A percentile compares a stretch with the other conserved stretches of the same genome.
These are phyloP conservation scores for Embidobia sp. DNA, from an alignment of 2,888 invertebrate genomes.

Conservation along the genomic window DNA sequence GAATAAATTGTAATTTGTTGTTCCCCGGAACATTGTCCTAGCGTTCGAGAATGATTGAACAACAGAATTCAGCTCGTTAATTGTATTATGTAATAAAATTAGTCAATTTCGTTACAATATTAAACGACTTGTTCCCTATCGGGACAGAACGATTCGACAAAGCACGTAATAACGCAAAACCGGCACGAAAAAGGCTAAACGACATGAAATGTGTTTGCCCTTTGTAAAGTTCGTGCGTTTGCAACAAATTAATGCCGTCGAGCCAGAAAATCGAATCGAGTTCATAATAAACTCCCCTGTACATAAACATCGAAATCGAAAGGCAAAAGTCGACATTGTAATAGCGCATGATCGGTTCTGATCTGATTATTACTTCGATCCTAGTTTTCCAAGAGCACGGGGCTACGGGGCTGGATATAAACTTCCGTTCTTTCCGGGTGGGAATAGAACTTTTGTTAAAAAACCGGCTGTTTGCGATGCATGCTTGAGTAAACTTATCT, in stretches of 20 bases:
- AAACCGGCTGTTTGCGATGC: neutral
- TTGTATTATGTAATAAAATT: conserved; percentile 2
- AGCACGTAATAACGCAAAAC: no score
- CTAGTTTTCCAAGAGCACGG: conserved; percentile 8
- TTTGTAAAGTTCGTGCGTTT: no score
- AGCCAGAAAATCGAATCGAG: neutral
- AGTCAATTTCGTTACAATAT: neutral
- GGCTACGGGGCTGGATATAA: neutral
- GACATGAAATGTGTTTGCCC: no score
- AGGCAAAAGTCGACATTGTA: conserved; percentile 24
- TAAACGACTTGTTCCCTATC: no score
- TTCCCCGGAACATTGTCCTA: conserved; percentile 10
- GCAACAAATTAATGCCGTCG: neutral
- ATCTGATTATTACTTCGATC: conserved; percentile 32
- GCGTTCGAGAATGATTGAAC: conserved; percentile 5
- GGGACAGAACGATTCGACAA: no score
- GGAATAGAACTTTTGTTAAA: neutral
- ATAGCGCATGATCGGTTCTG: conserved; percentile 21
- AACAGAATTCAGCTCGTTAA: conserved; percentile 5
- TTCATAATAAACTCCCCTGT: conserved; percentile 3
- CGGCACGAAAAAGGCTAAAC: neutral
- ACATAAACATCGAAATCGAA: conserved; percentile 20
- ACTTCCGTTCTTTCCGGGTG: conserved; percentile 17
- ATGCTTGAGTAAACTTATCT: neutral
- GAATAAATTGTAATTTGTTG: conserved; percentile 26